Percentiles rank a stretch among this genome's conserved stretches.
Conservation (phyloP, 2,113 vertebrate genomes). For the Nannospalax galili region DNA sequence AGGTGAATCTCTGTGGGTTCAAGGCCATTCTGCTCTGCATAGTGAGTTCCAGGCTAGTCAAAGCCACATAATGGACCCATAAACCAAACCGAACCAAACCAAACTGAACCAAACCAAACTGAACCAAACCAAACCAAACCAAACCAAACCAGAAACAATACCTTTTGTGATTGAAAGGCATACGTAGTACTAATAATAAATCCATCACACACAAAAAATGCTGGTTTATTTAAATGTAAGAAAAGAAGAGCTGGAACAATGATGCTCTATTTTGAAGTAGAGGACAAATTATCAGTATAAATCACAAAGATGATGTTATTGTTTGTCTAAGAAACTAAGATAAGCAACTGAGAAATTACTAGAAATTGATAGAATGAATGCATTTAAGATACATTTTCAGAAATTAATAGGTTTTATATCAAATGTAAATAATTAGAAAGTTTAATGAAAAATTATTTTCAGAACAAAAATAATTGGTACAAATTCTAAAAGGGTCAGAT, state of each 20-base stretch:
- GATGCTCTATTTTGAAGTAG: background rate
- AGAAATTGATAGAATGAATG: background rate
- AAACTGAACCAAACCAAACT: no score
- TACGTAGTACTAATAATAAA: background rate
- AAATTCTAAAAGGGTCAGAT: slow-evolving; percentile 11
- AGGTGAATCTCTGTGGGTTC: no score
- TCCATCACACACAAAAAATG: background rate
- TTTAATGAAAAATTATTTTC: background rate
- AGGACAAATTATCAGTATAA: background rate
- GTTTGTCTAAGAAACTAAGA: background rate
- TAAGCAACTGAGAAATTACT: background rate
- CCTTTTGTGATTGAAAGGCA: background rate
- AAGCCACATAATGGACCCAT: no score
- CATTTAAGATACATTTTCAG: slow-evolving; percentile 22
- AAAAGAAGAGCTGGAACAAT: background rate
- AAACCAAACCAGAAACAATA: no score
- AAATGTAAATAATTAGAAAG: background rate
- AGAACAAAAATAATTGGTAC: background rate
- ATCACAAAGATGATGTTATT: background rate
- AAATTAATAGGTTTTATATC: background rate
- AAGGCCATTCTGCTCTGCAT: no score
- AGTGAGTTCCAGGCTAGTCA: no score
- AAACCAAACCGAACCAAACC: no score
- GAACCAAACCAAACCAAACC: no score
- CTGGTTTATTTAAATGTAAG: background rate